Evolutionary conservation across 1,140 invertebrate genomes (phyloP).

Genomic region (Panagrolaimus sp.): DNA sequence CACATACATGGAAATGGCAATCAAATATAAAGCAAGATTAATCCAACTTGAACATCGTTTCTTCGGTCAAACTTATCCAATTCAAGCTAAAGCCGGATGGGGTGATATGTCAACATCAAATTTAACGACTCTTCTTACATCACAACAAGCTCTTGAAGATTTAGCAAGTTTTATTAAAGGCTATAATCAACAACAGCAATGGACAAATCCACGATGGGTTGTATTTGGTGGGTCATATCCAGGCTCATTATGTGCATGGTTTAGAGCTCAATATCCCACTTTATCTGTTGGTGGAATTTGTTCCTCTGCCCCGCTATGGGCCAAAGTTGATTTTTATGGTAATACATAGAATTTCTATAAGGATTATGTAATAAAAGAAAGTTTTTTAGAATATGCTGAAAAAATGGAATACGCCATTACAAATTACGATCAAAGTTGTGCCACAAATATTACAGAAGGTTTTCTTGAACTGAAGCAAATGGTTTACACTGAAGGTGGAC

Average conservation of each 20-base stretch:
- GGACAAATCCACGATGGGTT: conserved; percentile 72
- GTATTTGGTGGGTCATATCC: conserved; percentile 85
- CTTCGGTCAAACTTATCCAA: not conserved
- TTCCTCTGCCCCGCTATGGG: conserved; percentile 76
- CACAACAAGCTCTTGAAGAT: conserved; percentile 79
- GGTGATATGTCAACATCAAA: conserved; percentile 67
- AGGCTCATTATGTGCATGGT: conserved; percentile 76
- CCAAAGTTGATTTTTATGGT: conserved; percentile 70
- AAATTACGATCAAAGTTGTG: not conserved
- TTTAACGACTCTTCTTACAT: conserved; percentile 71
- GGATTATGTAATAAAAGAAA: not conserved
- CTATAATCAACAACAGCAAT: conserved; percentile 67
- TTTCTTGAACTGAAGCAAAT: conserved; percentile 16
- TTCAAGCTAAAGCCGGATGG: not conserved
- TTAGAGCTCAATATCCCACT: conserved; percentile 79
- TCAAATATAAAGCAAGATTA: not conserved
- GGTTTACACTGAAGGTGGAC: conserved; percentile 23
- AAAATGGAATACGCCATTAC: conserved; percentile 30
- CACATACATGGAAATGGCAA: not conserved
- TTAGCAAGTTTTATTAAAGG: conserved; percentile 72
- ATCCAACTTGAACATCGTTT: conserved; percentile 13
- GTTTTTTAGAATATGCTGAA: conserved; percentile 28
- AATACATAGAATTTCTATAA: not conserved
- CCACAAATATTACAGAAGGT: conserved; percentile 16
- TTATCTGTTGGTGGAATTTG: conserved; percentile 74